phyloP scores from a whole-genome alignment of 2,888 invertebrate species.

The Spisula subtruncata region DNA sequence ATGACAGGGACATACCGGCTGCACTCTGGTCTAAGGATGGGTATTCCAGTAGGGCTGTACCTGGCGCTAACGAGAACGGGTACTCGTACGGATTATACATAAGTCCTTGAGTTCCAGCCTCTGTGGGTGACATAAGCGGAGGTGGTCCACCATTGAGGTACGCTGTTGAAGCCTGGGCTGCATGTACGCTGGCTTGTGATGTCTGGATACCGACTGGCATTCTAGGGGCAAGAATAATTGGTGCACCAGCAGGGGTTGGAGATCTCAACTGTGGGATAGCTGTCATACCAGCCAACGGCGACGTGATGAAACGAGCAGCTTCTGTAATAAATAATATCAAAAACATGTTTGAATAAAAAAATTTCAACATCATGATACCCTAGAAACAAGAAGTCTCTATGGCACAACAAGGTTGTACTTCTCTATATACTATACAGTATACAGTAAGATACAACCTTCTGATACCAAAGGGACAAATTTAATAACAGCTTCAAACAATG shows the following conservation, averaged over 20 bases:
- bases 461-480: too few species aligned
- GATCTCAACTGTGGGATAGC: slow-evolving; percentile 86
- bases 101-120: slow-evolving; percentile 89
- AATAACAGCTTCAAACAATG: not conserved
- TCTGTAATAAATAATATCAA: slow-evolving; percentile 69
- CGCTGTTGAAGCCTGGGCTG: slow-evolving; percentile 71
- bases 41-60: slow-evolving; percentile 81
- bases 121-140: slow-evolving; percentile 90
- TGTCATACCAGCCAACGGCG: slow-evolving; percentile 73
- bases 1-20: slow-evolving; percentile 83
- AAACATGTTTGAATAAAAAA: not conserved
- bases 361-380: not conserved
- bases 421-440: too few species aligned
- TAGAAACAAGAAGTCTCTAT: too few species aligned
- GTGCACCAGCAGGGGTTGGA: slow-evolving; percentile 95
- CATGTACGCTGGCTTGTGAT: slow-evolving; percentile 65
- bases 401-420: too few species aligned
- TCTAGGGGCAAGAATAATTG: slow-evolving; percentile 94
- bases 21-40: slow-evolving; percentile 82
- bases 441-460: too few species aligned
- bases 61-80: slow-evolving; percentile 76
- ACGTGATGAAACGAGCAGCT: slow-evolving; percentile 78
- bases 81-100: slow-evolving; percentile 83
- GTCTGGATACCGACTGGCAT: slow-evolving; percentile 83
- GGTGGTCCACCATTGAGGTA: slow-evolving; percentile 88